These are phyloP conservation scores for Hydraecia micacea DNA, from an alignment of 2,888 invertebrate species.

Conservation along the genomic window DNA sequence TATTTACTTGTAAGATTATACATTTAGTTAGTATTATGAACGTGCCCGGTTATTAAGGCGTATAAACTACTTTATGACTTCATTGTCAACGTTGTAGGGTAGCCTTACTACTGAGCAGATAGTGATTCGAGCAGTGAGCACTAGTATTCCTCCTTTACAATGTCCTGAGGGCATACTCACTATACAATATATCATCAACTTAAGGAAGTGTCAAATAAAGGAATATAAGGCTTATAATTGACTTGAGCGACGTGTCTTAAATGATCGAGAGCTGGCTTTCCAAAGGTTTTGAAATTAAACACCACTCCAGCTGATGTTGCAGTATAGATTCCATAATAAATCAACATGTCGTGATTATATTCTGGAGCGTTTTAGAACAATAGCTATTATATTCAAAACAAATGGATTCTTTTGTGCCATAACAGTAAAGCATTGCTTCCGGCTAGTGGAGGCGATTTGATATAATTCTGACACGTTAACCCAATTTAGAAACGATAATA, in stretches of 20 bases:
- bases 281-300: conserved; percentile 50
- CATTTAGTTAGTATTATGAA: conserved; percentile 41
- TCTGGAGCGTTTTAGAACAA: conserved; percentile 84
- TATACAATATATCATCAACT: conserved; percentile 8
- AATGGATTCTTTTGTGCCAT: conserved; percentile 84
- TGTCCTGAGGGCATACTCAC: conserved; percentile 1
- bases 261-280: neutral
- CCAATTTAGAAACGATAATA: conserved; percentile 70
- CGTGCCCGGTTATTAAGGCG: conserved; percentile 35
- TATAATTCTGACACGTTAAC: conserved; percentile 77
- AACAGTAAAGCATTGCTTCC: conserved; percentile 86
- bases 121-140: neutral
- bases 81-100: conserved; percentile 52
- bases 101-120: conserved; percentile 1
- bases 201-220: neutral
- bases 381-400: conserved; percentile 88
- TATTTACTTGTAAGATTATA: conserved; percentile 50
- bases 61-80: conserved; percentile 56
- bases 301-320: conserved; percentile 45
- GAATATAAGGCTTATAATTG: neutral
- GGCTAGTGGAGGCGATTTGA: conserved; percentile 80
- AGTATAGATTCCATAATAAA: conserved; percentile 75
- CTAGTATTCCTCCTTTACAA: neutral
- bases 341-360: conserved; percentile 86
- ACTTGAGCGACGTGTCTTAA: neutral